These are phyloP conservation scores for Zosterops hypoxanthus DNA, from an alignment of 2,113 vertebrate species.

Conservation along the genomic window DNA sequence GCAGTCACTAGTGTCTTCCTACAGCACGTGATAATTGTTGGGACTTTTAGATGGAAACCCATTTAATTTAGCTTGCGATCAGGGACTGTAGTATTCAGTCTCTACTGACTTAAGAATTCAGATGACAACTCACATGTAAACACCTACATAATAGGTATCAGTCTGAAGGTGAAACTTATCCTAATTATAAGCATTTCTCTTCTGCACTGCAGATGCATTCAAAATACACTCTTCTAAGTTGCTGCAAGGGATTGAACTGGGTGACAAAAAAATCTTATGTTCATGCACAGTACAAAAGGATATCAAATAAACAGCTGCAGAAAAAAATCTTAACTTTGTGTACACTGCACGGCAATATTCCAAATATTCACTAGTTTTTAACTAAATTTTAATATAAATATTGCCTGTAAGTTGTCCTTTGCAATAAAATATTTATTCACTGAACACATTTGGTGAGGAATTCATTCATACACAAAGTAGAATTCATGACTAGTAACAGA, in stretches of 20 bases:
- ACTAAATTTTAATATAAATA: not conserved
- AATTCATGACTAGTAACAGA: not conserved
- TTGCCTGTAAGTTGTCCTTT: not conserved
- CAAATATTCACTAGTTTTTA: not conserved
- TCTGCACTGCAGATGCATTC: not conserved
- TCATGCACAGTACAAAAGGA: not conserved
- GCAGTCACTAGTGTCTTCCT: not conserved
- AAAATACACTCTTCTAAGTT: not conserved
- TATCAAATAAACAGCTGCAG: not conserved
- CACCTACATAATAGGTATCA: not conserved
- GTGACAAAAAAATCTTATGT: not conserved
- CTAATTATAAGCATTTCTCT: not conserved
- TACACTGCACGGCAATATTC: not conserved
- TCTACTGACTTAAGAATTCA: not conserved
- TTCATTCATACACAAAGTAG: not conserved
- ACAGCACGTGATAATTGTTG: not conserved
- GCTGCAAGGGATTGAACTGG: not conserved
- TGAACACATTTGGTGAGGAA: not conserved
- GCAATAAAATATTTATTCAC: not conserved
- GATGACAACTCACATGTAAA: not conserved
- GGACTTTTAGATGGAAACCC: not conserved
- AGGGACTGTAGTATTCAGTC: not conserved
- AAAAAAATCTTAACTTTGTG: not conserved
- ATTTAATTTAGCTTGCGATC: not conserved
- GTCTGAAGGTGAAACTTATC: not conserved